Conservation (phyloP, 23 tunicate genomes). For the Diplosoma virens region DNA sequence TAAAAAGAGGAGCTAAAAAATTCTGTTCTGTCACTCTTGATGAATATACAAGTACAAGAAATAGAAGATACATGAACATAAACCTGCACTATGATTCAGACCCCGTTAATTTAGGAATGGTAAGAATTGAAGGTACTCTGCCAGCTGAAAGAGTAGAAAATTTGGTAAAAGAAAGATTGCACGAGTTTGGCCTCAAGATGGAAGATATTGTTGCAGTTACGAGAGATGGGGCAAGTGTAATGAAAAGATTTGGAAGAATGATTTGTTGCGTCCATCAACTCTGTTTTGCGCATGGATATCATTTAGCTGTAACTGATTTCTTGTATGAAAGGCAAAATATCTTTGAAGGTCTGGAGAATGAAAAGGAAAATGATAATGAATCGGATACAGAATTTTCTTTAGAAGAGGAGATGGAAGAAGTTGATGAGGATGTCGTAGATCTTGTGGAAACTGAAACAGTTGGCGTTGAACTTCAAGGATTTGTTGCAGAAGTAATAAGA, state of each 20-base stretch:
- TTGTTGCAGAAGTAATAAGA: conserved; percentile 58
- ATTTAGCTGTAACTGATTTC: conserved; percentile 57
- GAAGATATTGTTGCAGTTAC: conserved; percentile 67
- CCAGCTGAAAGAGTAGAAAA: conserved; percentile 46
- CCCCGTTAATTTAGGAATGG: conserved; percentile 48
- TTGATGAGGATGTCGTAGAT: conserved; percentile 43
- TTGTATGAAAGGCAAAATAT: conserved; percentile 51
- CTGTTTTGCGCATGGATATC: conserved; percentile 57
- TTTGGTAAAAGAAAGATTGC: conserved; percentile 68
- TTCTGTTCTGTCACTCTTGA: conserved; percentile 56
- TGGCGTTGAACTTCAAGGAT: conserved; percentile 45
- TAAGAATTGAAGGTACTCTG: conserved; percentile 26
- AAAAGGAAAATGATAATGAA: conserved; percentile 13
- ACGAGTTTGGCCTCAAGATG: conserved; percentile 44
- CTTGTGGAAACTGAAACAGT: conserved; percentile 38
- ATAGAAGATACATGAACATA: conserved; percentile 52
- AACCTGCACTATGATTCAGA: conserved; percentile 53
- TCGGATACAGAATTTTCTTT: conserved; percentile 50
- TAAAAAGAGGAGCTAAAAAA: conserved; percentile 30
- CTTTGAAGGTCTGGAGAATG: conserved; percentile 28
- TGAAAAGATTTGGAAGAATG: conserved; percentile 70
- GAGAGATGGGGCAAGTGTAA: conserved; percentile 72
- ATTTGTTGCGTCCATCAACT: conserved; percentile 46
- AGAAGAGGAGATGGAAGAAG: conserved; percentile 57
- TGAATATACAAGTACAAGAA: conserved; percentile 43